Base-by-base conservation (phyloP, 1,140 invertebrate genomes). In the Plodia interpunctella region DNA sequence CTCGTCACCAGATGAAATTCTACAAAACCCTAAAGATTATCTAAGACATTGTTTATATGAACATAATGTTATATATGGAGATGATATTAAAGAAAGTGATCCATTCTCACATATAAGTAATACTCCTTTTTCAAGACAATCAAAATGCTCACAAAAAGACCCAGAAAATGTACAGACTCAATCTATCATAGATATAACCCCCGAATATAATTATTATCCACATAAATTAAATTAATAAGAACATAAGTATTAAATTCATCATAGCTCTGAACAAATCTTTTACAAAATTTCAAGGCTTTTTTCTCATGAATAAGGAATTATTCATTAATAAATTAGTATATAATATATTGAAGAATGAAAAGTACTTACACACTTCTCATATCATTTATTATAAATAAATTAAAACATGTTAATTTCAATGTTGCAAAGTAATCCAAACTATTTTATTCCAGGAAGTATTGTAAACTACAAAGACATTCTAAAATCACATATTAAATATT, bases 191-290 rank as follows among this genome's bases (percentile, higher is more conserved):
- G 21, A 53, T 5, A 53, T n/a, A 2, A 80, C 80, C 11, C 87
- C 87, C 21, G 76, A 85, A 32, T 78, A 80, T 59, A 65, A 63
- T 21, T 89, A 73, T 68, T 89, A 74, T 63, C 87, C 87, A 21
- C 78, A 86, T 59, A 83, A 65, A 65, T 68, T 87, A 49, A 83
- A 87, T 64, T 59, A 76, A 55, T 74, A 64, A 32, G 30, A 32
- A 44, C 1, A 15, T n/a, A n/a, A n/a, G n/a, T n/a, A n/a, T n/a
- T n/a, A n/a, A n/a, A n/a, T n/a, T n/a, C n/a, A n/a, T n/a, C n/a
- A n/a, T n/a, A n/a, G n/a, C n/a, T n/a, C n/a, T n/a, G n/a, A n/a
- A n/a, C n/a, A n/a, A n/a, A n/a, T n/a, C n/a, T n/a, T n/a, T n/a
- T n/a, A n/a, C n/a, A n/a, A n/a, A n/a, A n/a, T n/a, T n/a, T n/a